Percentiles rank a stretch among this genome's conserved stretches.
Evolutionary conservation across 92 coral and sea anemone species (phyloP).

Genomic region (Epizoanthus fatuus): DNA sequence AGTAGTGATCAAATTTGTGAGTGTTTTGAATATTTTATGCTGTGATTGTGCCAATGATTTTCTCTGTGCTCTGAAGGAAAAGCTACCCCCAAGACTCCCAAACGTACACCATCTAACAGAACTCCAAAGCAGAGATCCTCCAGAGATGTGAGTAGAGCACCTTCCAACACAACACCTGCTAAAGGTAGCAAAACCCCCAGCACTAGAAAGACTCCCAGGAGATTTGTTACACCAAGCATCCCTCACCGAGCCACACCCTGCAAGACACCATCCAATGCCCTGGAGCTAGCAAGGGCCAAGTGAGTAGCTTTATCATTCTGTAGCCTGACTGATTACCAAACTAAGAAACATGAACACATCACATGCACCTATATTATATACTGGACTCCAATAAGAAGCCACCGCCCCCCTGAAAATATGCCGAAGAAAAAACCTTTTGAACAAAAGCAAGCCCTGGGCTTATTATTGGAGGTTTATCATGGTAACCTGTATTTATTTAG

Average conservation of each 20-base stretch:
- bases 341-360: not conserved
- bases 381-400: not conserved
- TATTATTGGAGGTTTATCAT: too few relatives aligned
- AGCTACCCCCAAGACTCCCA: constrained; percentile 42
- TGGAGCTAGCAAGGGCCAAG: constrained; percentile 95
- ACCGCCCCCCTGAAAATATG: too few relatives aligned
- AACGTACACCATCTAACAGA: constrained; percentile 34
- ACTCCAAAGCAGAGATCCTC: constrained; percentile 20
- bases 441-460: too few relatives aligned
- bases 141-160: constrained; percentile 39
- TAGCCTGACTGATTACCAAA: not conserved
- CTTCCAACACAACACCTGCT: constrained; percentile 54
- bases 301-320: constrained; percentile 24
- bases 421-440: too few relatives aligned
- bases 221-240: constrained; percentile 82
- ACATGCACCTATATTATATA: not conserved
- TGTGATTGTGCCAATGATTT: too few relatives aligned
- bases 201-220: constrained; percentile 60
- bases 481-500: too few relatives aligned
- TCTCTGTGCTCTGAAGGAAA: not conserved
- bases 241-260: constrained; percentile 91
- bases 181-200: constrained; percentile 55
- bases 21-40: not conserved
- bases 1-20: not conserved
- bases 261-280: constrained; percentile 92